These are phyloP conservation scores for Castor canadensis DNA, from an alignment of 2,113 vertebrate genomes.

Conservation along the genomic window DNA sequence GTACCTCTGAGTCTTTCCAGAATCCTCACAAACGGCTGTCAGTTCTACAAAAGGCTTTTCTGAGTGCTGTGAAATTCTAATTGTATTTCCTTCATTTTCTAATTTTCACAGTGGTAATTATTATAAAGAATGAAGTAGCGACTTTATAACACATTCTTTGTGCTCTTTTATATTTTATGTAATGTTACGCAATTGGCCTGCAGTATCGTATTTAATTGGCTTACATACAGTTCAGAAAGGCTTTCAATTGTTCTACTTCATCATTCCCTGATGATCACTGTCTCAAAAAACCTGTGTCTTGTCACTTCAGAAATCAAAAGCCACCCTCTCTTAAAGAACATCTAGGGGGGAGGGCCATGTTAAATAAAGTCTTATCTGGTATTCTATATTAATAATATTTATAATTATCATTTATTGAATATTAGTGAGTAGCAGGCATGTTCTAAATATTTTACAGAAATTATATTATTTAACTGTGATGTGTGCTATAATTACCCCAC, in stretches of 20 bases:
- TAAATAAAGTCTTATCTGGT: not conserved
- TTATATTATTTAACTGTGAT: not conserved
- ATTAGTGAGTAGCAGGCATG: not conserved
- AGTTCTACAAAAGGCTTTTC: not conserved
- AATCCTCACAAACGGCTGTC: not conserved
- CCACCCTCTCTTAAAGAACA: not conserved
- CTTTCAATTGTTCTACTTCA: not conserved
- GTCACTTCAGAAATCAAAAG: not conserved
- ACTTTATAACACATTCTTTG: not conserved
- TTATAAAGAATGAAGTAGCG: not conserved
- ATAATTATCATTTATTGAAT: not conserved
- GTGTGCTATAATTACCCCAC: not conserved
- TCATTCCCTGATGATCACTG: not conserved
- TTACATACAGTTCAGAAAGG: not conserved
- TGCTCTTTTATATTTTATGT: not conserved
- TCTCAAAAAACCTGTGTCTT: not conserved
- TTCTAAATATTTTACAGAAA: slow-evolving; percentile 1
- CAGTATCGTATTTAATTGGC: not conserved
- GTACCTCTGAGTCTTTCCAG: not conserved
- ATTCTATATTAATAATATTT: not conserved
- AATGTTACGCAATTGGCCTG: not conserved
- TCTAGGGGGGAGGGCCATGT: not conserved
- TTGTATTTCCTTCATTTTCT: not conserved
- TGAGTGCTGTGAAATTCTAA: not conserved
- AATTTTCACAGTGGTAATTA: not conserved